phyloP scores from a whole-genome alignment of 2,113 vertebrate species.

The Gymnocephalus cernua region DNA sequence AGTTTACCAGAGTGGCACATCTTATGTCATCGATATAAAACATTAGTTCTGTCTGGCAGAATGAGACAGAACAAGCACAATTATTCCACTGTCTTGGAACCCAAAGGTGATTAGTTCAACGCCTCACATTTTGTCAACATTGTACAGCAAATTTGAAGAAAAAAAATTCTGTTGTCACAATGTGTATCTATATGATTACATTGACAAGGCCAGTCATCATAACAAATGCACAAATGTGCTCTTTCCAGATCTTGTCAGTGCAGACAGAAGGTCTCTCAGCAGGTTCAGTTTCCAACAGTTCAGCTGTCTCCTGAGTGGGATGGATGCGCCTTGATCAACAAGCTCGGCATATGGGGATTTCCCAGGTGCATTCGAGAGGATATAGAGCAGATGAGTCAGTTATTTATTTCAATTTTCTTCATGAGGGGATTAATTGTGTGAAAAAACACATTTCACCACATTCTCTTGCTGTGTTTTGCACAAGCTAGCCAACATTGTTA shows the following conservation, averaged over 20 bases:
- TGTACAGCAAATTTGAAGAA: neutral
- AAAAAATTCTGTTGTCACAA: neutral
- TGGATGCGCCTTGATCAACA: slow-evolving; percentile 55
- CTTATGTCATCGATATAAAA: slow-evolving; percentile 23
- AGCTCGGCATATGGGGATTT: slow-evolving; percentile 68
- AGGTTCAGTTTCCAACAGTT: slow-evolving; percentile 31
- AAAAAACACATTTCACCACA: slow-evolving; percentile 12
- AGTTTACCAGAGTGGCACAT: slow-evolving; percentile 6
- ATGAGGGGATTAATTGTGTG: slow-evolving; percentile 34
- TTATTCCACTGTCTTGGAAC: neutral
- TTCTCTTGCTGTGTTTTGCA: neutral
- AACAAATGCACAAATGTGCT: slow-evolving; percentile 40
- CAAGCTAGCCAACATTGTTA: neutral
- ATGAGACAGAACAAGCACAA: neutral
- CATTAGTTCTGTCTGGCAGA: slow-evolving; percentile 30
- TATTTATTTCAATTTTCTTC: slow-evolving; percentile 40
- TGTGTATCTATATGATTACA: slow-evolving; percentile 10
- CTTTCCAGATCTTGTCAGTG: slow-evolving; percentile 32
- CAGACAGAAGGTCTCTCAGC: slow-evolving; percentile 65
- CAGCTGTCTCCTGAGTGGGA: slow-evolving; percentile 51
- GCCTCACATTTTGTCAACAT: neutral
- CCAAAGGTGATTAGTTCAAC: neutral
- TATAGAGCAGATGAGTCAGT: slow-evolving; percentile 34
- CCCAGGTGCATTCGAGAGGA: slow-evolving; percentile 51
- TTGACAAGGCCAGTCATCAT: slow-evolving; percentile 34